Base-by-base conservation (phyloP, 2,113 vertebrate species). In the Urocitellus parryii region DNA sequence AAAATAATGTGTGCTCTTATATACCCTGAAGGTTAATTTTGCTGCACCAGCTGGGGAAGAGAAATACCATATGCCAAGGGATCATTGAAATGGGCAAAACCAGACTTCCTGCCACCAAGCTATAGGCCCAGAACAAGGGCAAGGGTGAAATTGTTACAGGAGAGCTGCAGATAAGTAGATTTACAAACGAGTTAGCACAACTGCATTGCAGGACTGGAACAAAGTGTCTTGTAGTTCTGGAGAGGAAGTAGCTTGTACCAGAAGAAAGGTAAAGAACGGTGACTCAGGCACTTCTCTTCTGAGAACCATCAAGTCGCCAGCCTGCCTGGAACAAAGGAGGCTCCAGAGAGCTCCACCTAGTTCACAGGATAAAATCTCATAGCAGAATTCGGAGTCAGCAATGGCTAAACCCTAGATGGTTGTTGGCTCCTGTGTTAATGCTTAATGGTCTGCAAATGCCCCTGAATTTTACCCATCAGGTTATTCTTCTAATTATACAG, bases 381-480 rank as follows among this genome's bases (percentile, higher is more conserved):
- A 82, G 89, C 98, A 97, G 90, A 98, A 97, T 96, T 98, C 96
- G n/a, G 97, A 97, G 86, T 93, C 95, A 20, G 97, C 98, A 83
- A 97, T 98, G 95, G 97, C 98, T 83, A 99, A 98, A 93, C 90
- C 96, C 94, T 98, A 96, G 65, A 95, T 98, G 74, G 82, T 98
- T 51, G 98, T 98, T 45, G 25, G 91, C 98, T 45, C 88, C 99
- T 88, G 98, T 99, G 32, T 97, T 97, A 70, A 98, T 97, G 7
- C 99, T 22, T 99, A 98, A 13, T 98, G 99, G 88, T 99, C 99
- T 25, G 99, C 88, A n/a, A 99, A 98, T 42, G 99, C 99, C 63
- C 98, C 99, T 7, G 99, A 99, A 97, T 99, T 99, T 97, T 99
- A 99, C 90, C 99, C 99, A 3, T 56, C 98, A 63, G 98, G 98